phyloP scores from a whole-genome alignment of 1,140 invertebrate species.

The Theocolax elegans region DNA sequence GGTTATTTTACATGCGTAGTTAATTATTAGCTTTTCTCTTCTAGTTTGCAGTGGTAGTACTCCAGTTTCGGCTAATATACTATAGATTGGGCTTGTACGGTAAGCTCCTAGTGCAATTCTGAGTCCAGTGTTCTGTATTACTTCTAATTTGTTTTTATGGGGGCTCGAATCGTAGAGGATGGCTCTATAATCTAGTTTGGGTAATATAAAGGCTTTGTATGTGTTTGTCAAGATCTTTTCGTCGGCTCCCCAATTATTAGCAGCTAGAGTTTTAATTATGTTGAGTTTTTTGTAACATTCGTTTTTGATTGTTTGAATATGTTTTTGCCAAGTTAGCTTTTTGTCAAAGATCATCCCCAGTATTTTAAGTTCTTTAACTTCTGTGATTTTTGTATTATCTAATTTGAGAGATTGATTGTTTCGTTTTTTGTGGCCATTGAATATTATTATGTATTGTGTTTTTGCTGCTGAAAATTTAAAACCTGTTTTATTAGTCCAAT shows the following conservation, averaged over 20 bases:
- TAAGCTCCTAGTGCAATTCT: neutral
- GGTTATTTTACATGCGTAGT: neutral
- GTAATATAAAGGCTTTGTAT: neutral
- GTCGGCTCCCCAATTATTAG: conserved; percentile 32
- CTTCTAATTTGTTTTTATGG: neutral
- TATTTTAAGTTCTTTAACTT: no score
- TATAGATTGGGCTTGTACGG: neutral
- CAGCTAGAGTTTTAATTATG: conserved; percentile 6
- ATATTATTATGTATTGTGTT: no score
- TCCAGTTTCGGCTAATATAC: neutral
- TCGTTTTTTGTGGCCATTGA: no score
- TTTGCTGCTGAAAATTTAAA: conserved; percentile 10
- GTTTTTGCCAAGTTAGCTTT: no score
- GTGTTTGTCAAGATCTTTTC: neutral
- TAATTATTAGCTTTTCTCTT: neutral
- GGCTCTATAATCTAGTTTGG: neutral
- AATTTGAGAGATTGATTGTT: no score
- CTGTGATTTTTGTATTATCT: no score
- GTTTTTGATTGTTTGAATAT: neutral
- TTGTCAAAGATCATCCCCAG: no score
- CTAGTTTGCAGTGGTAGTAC: neutral
- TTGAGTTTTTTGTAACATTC: neutral
- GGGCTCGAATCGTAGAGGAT: neutral
- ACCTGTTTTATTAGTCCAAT: neutral
- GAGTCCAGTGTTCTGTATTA: neutral